Evolutionary conservation across 2,888 invertebrate genomes (phyloP).

Genomic region (Cephus spinipes): DNA sequence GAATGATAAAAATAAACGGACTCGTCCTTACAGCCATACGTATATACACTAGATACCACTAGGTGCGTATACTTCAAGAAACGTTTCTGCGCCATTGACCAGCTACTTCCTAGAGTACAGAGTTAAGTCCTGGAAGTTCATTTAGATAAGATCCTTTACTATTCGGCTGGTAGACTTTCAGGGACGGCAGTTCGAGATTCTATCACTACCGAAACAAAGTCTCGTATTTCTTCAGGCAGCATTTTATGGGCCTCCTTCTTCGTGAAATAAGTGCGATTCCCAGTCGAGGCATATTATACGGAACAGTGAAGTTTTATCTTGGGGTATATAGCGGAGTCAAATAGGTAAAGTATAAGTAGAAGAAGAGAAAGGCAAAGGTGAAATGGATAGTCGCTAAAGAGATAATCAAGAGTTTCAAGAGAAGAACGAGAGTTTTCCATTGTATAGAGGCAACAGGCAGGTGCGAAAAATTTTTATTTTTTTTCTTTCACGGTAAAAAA

Average conservation of each 20-base stretch:
- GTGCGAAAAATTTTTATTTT: background rate
- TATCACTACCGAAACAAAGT: constrained; percentile 46
- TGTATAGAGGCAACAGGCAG: background rate
- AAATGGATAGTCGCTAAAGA: background rate
- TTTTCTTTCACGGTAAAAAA: too few species aligned
- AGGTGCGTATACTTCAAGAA: background rate
- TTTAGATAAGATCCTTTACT: constrained; percentile 52
- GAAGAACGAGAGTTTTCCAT: background rate
- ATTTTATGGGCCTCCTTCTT: constrained; percentile 5
- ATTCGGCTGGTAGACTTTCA: constrained; percentile 33
- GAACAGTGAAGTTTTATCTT: background rate
- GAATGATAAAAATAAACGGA: background rate
- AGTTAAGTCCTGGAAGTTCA: constrained; percentile 44
- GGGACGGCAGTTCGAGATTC: constrained; percentile 37
- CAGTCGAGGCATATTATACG: background rate
- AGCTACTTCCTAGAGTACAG: constrained; percentile 24
- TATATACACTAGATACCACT: background rate
- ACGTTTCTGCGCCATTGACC: background rate
- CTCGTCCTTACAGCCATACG: background rate
- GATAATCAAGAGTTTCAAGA: background rate
- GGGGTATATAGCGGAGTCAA: background rate
- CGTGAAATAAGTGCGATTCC: background rate
- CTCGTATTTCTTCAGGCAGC: constrained; percentile 34
- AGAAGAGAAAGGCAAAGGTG: background rate
- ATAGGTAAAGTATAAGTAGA: background rate